Evolutionary conservation across 2,113 vertebrate species (phyloP).

Genomic region (Platysternon megacephalum): DNA sequence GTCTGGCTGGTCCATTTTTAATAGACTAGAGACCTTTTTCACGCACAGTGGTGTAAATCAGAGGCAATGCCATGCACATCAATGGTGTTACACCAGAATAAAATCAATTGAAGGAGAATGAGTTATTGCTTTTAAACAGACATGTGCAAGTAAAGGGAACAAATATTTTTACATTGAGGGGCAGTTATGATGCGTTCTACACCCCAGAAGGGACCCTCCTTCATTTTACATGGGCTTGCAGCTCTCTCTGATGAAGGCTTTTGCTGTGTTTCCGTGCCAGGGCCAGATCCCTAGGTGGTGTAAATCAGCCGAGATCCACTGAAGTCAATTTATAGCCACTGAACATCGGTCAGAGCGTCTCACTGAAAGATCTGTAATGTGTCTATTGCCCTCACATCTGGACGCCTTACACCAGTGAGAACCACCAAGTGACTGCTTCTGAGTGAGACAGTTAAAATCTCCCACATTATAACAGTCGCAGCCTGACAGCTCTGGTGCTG

Average conservation of each 20-base stretch:
- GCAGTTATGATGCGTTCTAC: accelerated
- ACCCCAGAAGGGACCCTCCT: neutral
- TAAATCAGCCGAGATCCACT: neutral
- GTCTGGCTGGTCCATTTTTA: neutral
- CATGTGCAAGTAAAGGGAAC: neutral
- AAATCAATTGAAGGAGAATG: neutral
- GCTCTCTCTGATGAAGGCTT: neutral
- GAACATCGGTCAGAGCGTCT: neutral
- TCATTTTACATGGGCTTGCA: neutral
- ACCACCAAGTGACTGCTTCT: neutral
- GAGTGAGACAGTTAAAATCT: neutral
- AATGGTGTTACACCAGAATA: neutral
- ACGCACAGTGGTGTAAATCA: neutral
- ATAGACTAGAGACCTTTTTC: neutral
- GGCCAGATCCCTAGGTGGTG: neutral
- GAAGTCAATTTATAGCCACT: neutral
- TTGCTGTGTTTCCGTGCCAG: neutral
- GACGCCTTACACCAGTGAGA: constrained; percentile 1
- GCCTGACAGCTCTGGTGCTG: neutral
- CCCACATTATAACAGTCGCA: neutral
- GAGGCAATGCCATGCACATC: neutral
- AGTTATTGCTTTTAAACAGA: neutral
- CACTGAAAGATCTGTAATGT: neutral
- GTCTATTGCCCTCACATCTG: neutral
- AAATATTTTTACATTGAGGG: accelerated